Evolutionary conservation across 2,113 vertebrate genomes (phyloP), one percentile per base, ranked within the genome.

Genomic region (Rhinogobius similis): DNA sequence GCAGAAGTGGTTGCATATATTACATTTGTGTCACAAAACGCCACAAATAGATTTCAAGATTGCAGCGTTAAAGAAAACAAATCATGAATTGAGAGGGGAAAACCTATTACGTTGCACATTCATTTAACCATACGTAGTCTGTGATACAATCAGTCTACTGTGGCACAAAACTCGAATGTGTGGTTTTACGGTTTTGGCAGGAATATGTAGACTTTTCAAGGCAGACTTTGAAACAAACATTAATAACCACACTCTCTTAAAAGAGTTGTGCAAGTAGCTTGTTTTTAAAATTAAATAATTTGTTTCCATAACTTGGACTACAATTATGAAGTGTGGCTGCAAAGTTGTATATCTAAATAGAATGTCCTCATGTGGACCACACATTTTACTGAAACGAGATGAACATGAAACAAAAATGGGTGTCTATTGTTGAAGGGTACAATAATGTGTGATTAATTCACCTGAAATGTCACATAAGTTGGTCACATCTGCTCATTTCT

Each of bases 381-480:
- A 27, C 48, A 21, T 66, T 61, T 64, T 53, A 29, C 73, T 29
- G 1, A 75, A 67, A 65, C 82, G 79, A 86, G 71, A 74, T 20
- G 88, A 89, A 16, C 62, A 82, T 88, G 87, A 76, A 81, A 79
- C 85, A 90, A 88, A 93, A 91, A 83, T 91, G 92, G 77, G 86
- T 82, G 76, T 73, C 75, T 82, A 81, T 75, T 88, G 81, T 93
- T 88, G 23, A 62, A 78, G 86, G 91, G 93, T 87, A 91, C 96
- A 98, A 96, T 98, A 95, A 97, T 94, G 95, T n/a, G 32, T 85
- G 65, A 83, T 82, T 77, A 79, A 62, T 77, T 91, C 20, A 16
- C 46, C 82, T 87, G 91, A 91, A 91, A 59, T 20, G 24, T 20
- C 8, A 59, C 16, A 48, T 48, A 20, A 6, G 16, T 8, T 1